Conservation (phyloP, 2,113 vertebrate species). For the Potamarius usumacintae region DNA sequence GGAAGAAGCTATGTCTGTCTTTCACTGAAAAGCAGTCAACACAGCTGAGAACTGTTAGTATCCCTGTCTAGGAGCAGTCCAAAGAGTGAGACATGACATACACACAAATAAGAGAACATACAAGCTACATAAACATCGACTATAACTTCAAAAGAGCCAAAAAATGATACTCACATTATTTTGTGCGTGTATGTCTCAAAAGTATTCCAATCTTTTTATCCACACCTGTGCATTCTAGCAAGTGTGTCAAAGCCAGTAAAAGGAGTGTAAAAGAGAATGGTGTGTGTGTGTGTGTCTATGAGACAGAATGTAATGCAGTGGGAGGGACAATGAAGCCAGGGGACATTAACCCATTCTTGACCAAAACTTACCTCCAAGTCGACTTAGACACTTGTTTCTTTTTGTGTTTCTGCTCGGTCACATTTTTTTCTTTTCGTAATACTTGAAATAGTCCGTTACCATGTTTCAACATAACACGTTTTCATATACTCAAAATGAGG, state of each 20-base stretch:
- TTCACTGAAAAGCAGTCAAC: conserved; percentile 6
- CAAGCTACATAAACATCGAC: background rate
- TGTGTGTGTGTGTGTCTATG: background rate
- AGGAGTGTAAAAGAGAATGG: conserved; percentile 2
- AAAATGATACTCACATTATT: conserved; percentile 31
- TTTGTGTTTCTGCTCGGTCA: too few species aligned
- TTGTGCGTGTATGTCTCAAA: background rate
- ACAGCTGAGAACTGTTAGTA: conserved; percentile 16
- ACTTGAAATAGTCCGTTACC: background rate
- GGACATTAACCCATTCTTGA: conserved; percentile 41
- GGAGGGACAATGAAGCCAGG: conserved; percentile 28
- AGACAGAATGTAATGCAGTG: conserved; percentile 25
- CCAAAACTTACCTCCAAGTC: background rate
- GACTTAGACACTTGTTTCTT: background rate
- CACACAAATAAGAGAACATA: background rate
- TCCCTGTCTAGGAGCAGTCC: conserved; percentile 5
- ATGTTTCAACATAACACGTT: background rate
- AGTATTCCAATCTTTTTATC: background rate
- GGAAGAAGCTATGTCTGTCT: background rate
- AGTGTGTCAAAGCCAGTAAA: background rate
- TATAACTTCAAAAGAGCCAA: background rate
- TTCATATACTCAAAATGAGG: background rate
- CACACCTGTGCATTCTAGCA: background rate
- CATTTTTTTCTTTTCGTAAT: background rate
- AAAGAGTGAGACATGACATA: background rate